Base-by-base conservation (phyloP, 2,888 invertebrate species). In the Tholera decimalis region DNA sequence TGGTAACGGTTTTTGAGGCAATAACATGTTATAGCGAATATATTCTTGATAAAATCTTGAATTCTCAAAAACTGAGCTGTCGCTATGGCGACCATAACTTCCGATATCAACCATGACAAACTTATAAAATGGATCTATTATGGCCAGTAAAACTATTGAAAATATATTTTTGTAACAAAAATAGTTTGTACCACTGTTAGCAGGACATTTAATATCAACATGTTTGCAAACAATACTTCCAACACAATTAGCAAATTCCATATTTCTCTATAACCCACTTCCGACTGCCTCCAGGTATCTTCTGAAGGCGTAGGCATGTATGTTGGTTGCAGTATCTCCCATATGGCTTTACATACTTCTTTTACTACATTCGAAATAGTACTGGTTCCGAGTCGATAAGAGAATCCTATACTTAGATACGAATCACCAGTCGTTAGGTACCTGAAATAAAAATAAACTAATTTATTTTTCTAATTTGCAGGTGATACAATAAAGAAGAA, bases 401-500 rank as follows among this genome's bases (percentile, higher is more conserved):
- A 49, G 28, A 26, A 39, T 8, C 39, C 18, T 26, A 39, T 15
- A 18, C 26, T 13, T 33, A 20, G 20, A 26, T 37, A 53, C 37
- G 18, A 47, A 49, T 18, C 18, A 2, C 28, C 7, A 13, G 13
- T 28, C 2, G 28, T 30, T 28, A 13, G 4, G 28, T 13, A 28
- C 8, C 11, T 18, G 47, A 24, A 46, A 24, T 9, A 24, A 24
- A 1, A 41, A 22, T 41, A 43, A 22, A 43, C 13, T 22, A 43
- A 22, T 43, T 43, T 43, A 13, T 43, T 43, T 24, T 43, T 15
- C 1, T 9, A 13, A 2, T 15, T 43, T 43, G 22, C 13, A 43
- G 43, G 43, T 43, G 43, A 43, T 43, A 43, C 43, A 43, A 43
- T 43, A 43, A 43, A 22, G 43, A 43, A 15, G 22, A 43, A 43